A percentile compares a stretch with the other conserved stretches of the same genome.
phyloP scores from a whole-genome alignment of 2,888 invertebrate genomes.

The Tuberolachnus salignus region DNA sequence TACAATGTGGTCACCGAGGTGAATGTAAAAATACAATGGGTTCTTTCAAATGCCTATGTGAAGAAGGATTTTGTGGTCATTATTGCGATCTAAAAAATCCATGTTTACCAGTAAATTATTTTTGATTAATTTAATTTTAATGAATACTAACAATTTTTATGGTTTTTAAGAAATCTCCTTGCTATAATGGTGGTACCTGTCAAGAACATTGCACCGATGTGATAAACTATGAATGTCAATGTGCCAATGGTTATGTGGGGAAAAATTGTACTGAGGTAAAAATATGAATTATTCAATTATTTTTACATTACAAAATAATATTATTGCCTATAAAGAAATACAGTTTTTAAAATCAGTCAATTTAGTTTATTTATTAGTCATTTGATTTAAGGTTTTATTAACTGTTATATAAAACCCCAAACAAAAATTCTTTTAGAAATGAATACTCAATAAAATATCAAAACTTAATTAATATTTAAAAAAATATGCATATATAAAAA shows the following conservation, averaged over 20 bases:
- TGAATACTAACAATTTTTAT: constrained; percentile 10
- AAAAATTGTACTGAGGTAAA: constrained; percentile 77
- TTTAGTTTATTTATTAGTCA: background rate
- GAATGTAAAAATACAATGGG: constrained; percentile 78
- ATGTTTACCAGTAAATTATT: constrained; percentile 64
- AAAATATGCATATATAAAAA: no score
- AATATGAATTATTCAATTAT: background rate
- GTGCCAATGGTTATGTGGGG: constrained; percentile 74
- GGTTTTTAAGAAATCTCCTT: constrained; percentile 65
- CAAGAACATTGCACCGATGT: constrained; percentile 69
- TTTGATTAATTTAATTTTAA: background rate
- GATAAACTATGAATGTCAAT: constrained; percentile 73
- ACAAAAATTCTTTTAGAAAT: no score
- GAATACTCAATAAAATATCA: no score
- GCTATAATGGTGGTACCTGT: constrained; percentile 76
- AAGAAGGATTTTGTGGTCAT: constrained; percentile 73
- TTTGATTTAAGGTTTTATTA: background rate
- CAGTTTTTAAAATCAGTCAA: background rate
- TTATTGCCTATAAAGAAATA: background rate
- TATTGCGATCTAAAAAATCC: constrained; percentile 77
- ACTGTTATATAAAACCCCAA: background rate
- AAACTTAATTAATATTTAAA: no score
- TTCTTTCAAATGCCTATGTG: constrained; percentile 68
- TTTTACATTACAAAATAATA: constrained; percentile 10
- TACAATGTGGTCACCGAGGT: constrained; percentile 72